These are phyloP conservation scores for Channa maculata DNA, from an alignment of 2,113 vertebrate species.

Conservation along the genomic window DNA sequence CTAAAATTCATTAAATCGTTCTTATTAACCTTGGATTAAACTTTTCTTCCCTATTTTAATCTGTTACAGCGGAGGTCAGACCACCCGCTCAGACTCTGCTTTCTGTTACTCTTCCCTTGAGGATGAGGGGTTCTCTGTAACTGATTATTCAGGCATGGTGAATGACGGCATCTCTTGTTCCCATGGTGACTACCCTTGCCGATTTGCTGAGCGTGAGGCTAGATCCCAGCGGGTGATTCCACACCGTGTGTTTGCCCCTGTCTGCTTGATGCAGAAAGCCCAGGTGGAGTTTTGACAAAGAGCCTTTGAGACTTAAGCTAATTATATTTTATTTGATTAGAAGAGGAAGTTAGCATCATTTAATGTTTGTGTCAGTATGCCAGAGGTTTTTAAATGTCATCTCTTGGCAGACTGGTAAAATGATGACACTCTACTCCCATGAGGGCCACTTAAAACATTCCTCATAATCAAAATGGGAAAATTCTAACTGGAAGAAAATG, in stretches of 20 bases:
- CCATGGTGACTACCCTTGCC: conserved; percentile 93
- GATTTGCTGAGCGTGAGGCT: conserved; percentile 83
- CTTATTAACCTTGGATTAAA: conserved; percentile 60
- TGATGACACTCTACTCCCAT: conserved; percentile 3
- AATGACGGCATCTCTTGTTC: conserved; percentile 80
- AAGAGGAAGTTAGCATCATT: conserved; percentile 26
- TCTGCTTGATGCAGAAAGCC: conserved; percentile 80
- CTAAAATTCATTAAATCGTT: conserved; percentile 36
- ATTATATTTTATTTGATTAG: conserved; percentile 50
- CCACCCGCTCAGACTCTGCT: conserved; percentile 55
- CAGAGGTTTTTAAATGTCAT: conserved; percentile 33
- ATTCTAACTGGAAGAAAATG: conserved; percentile 1
- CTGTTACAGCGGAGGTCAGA: conserved; percentile 52
- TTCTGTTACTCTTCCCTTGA: conserved; percentile 58
- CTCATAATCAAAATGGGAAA: neutral
- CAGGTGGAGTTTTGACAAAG: conserved; percentile 71
- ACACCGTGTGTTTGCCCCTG: conserved; percentile 90
- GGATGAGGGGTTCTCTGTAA: conserved; percentile 55
- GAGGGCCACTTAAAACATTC: conserved; percentile 7
- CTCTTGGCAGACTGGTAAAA: conserved; percentile 26
- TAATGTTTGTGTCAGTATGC: conserved; percentile 32
- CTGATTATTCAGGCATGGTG: conserved; percentile 67
- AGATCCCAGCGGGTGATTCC: conserved; percentile 86
- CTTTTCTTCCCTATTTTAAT: conserved; percentile 50
- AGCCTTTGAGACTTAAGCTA: conserved; percentile 45